phyloP scores from a whole-genome alignment of 2,888 invertebrate genomes.

The Deilephila elpenor region DNA sequence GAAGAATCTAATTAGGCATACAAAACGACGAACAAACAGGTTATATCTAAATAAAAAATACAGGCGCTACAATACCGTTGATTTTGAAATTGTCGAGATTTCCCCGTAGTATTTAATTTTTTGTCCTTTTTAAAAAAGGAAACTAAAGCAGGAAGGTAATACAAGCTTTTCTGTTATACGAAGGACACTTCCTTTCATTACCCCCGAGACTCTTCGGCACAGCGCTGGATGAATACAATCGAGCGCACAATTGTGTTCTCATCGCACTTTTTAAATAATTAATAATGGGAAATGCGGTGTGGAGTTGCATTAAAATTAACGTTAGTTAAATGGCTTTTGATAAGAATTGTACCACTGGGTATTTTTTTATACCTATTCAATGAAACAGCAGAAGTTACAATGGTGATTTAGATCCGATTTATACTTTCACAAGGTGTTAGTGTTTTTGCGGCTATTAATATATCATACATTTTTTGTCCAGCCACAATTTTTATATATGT shows the following conservation, averaged over 20 bases:
- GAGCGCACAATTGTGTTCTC: conserved; percentile 51
- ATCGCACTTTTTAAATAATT: conserved; percentile 47
- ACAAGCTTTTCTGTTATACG: conserved; percentile 56
- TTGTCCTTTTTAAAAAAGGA: conserved; percentile 49
- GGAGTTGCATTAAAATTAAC: not conserved
- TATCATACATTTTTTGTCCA: too few relatives aligned
- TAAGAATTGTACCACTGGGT: not conserved
- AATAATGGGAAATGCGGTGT: not conserved
- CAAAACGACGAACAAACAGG: not conserved
- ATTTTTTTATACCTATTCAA: too few relatives aligned
- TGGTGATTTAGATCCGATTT: too few relatives aligned
- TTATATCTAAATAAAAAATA: conserved; percentile 1
- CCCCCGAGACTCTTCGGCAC: conserved; percentile 60
- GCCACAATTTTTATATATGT: too few relatives aligned
- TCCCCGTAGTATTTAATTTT: conserved; percentile 55
- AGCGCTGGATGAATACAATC: conserved; percentile 55
- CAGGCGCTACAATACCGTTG: conserved; percentile 35
- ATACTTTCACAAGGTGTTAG: too few relatives aligned
- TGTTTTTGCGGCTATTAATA: too few relatives aligned
- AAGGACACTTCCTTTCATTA: conserved; percentile 66
- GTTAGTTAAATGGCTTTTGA: not conserved
- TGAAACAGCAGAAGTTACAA: too few relatives aligned
- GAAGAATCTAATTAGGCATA: conserved; percentile 16
- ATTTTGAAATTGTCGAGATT: conserved; percentile 47
- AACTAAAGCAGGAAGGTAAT: conserved; percentile 58